Base-by-base conservation (phyloP, 2,113 vertebrate genomes). In the Peromyscus polionotus region DNA sequence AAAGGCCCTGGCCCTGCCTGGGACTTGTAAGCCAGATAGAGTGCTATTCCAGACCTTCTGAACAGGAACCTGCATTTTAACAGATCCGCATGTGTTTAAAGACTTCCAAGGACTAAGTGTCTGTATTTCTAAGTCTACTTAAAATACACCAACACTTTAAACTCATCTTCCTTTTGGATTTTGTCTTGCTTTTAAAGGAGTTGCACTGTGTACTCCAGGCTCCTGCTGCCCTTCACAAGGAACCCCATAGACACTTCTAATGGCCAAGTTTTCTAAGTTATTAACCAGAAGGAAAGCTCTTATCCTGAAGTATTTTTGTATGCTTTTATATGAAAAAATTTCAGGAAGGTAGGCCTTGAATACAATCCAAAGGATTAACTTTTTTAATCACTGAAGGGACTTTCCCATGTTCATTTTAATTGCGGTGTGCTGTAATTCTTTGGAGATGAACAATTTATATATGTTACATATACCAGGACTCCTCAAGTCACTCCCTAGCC, bases 171-270 rank as follows among this genome's bases (percentile, higher is more conserved):
- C 95, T 10, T 96, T 92, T 85, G 73, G 24, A 65, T 28, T 72
- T 77, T 83, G 77, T 13, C 54, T 97, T 96, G 59, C 39, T 93
- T 93, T 90, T 90, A 54, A 77, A 86, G 88, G 24, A 94, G 76
- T 68, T 65, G 4, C 57, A 81, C 39, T 63, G 86, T 80, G 31
- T 42, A 70, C 9, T 90, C 70, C 72, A 70, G 87, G 19, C 22
- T 61, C 67, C 63, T 87, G 14, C 65, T 31, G 39, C 76, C 76
- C 22, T 88, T 51, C 77, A 39, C 1, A 83, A 45, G 70, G 70
- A 95, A 88, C 11, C 17, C 17, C 45, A 16, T 39, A 33, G 75
- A 84, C 45, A 72, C 12, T 51, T 17, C 5, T 79, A 73, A 61
- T 3, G 92, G 57, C 42, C 91, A 68, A 31, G 61, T 59, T 61